These are phyloP conservation scores for Vimba vimba DNA, from an alignment of 2,113 vertebrate species.

Conservation along the genomic window DNA sequence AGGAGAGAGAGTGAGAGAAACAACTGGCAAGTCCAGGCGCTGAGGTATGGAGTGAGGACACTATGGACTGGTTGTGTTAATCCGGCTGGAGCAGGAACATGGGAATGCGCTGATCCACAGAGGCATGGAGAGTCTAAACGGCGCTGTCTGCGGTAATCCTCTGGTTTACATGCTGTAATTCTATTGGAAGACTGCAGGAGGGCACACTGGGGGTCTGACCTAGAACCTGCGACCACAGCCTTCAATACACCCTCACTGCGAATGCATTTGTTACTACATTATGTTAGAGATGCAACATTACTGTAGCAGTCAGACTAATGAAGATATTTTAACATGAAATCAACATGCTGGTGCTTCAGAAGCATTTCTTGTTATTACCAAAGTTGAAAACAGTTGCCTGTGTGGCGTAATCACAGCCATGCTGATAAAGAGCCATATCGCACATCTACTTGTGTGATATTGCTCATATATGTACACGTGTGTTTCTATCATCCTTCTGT, in stretches of 20 bases:
- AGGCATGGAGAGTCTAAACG: constrained; percentile 30
- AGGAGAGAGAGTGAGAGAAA: constrained; percentile 13
- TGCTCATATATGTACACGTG: too few relatives aligned
- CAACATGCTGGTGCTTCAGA: too few relatives aligned
- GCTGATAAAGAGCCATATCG: too few relatives aligned
- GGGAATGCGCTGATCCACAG: constrained; percentile 43
- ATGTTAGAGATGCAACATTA: too few relatives aligned
- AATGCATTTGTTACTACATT: too few relatives aligned
- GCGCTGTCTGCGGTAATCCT: constrained; percentile 53
- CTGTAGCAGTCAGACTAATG: too few relatives aligned
- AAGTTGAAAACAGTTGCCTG: too few relatives aligned
- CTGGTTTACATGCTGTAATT: constrained; percentile 62
- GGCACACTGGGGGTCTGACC: constrained; percentile 24
- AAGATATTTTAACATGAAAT: too few relatives aligned
- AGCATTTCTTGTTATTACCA: too few relatives aligned
- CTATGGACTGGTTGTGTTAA: constrained; percentile 46
- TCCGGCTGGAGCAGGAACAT: constrained; percentile 50
- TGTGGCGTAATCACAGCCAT: too few relatives aligned
- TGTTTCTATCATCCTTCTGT: not conserved
- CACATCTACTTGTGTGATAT: too few relatives aligned
- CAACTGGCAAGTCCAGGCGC: not conserved
- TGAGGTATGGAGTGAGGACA: constrained; percentile 22
- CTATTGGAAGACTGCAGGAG: constrained; percentile 37
- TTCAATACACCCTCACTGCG: not conserved
- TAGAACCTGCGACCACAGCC: not conserved